A percentile compares a stretch with the other conserved stretches of the same genome.
Conservation (phyloP, 1,140 invertebrate genomes). For the Sycobia sp. region DNA sequence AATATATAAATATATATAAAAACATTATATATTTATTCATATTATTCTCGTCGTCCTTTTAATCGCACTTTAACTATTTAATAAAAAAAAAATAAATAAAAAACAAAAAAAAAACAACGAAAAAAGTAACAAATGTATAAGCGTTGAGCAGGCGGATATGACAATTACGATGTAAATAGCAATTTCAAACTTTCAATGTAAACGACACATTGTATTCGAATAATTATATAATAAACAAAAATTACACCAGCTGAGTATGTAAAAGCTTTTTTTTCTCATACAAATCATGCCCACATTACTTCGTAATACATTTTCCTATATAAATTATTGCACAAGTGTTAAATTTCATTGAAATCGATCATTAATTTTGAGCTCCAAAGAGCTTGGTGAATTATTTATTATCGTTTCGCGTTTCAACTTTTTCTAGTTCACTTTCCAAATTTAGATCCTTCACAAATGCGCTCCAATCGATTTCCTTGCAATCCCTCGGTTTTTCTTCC, state of each 20-base stretch:
- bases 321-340: background rate
- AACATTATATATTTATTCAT: too few species aligned
- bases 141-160: conserved; percentile 11
- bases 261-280: background rate
- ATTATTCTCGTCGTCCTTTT: background rate
- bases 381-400: too few species aligned
- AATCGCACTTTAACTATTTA: conserved; percentile 23
- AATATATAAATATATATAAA: conserved; percentile 26
- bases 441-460: conserved; percentile 61
- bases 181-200: conserved; percentile 29
- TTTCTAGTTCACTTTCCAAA: conserved; percentile 49
- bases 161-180: conserved; percentile 32
- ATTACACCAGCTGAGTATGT: conserved; percentile 26
- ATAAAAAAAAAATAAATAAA: too few species aligned
- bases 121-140: conserved; percentile 22
- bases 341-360: background rate
- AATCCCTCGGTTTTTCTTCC: conserved; percentile 15
- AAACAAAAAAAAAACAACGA: too few species aligned
- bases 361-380: too few species aligned
- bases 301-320: background rate
- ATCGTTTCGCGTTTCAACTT: too few species aligned
- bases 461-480: conserved; percentile 59
- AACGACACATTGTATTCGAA: conserved; percentile 34
- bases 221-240: conserved; percentile 30
- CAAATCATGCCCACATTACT: too few species aligned